phyloP scores from a whole-genome alignment of 2,113 vertebrate genomes.

The Lophius piscatorius region DNA sequence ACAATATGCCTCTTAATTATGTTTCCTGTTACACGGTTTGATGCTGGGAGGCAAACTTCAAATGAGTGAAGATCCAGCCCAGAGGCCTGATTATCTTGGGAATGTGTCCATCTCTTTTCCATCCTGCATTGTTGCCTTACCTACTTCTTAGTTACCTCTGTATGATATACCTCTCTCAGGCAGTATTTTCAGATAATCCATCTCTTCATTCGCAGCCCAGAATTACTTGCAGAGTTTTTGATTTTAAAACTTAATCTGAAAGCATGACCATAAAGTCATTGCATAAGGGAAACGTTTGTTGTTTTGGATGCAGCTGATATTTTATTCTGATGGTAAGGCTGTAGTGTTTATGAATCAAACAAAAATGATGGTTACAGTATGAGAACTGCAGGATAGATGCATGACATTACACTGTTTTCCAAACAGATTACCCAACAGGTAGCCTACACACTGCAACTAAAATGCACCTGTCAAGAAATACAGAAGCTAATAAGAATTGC shows the following conservation, averaged over 20 bases:
- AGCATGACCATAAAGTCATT: not conserved
- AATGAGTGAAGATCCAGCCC: constrained; percentile 53
- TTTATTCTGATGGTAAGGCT: not conserved
- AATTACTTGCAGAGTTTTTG: not conserved
- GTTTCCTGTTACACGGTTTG: constrained; percentile 52
- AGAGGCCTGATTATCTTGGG: constrained; percentile 41
- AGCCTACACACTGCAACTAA: constrained; percentile 10
- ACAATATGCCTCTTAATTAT: constrained; percentile 55
- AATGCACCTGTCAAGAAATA: constrained; percentile 16
- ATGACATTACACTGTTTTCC: not conserved
- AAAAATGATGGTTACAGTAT: constrained; percentile 1
- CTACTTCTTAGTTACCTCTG: constrained; percentile 13
- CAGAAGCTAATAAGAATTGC: not conserved
- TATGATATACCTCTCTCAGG: not conserved
- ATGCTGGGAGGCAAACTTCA: constrained; percentile 57
- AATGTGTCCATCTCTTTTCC: constrained; percentile 41
- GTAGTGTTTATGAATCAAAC: not conserved
- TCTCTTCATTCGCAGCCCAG: constrained; percentile 5
- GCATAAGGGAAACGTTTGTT: constrained; percentile 9
- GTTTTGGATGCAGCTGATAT: not conserved
- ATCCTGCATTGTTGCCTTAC: constrained; percentile 26
- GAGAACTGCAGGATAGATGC: not conserved
- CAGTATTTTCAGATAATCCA: not conserved
- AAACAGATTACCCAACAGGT: too few relatives aligned
- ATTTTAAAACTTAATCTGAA: constrained; percentile 1